Evolutionary conservation across 2,888 invertebrate species (phyloP).

Genomic region (Automeris io): DNA sequence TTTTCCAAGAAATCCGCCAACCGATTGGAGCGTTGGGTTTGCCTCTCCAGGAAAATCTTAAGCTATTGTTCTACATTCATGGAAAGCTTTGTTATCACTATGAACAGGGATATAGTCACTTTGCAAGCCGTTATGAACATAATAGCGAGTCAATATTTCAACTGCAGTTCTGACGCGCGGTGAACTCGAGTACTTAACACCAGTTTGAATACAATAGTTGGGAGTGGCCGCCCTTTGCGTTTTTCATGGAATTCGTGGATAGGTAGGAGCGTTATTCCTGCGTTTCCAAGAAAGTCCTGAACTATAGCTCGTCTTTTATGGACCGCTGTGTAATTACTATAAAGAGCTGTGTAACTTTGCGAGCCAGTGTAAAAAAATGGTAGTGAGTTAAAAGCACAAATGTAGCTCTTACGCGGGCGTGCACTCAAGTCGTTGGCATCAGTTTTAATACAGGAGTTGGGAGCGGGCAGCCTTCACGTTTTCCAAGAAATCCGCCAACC

Average conservation of each 20-base stretch:
- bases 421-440: slow-evolving; percentile 58
- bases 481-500: slow-evolving; percentile 54
- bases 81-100: no score
- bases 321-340: no score
- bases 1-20: slow-evolving; percentile 56
- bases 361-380: no score
- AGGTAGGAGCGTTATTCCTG: slow-evolving; percentile 23
- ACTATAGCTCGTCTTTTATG: no score
- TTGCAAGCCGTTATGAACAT: slow-evolving; percentile 20
- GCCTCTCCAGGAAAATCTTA: slow-evolving; percentile 53
- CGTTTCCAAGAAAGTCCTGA: slow-evolving; percentile 54
- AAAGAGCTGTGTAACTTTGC: no score
- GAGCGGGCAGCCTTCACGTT: slow-evolving; percentile 56
- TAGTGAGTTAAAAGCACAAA: slow-evolving; percentile 33
- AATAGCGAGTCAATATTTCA: slow-evolving; percentile 37
- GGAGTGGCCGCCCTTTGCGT: slow-evolving; percentile 56
- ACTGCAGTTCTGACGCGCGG: slow-evolving; percentile 27
- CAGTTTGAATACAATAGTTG: slow-evolving; percentile 51
- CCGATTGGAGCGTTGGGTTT: slow-evolving; percentile 22
- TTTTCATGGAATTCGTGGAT: slow-evolving; percentile 55
- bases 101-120: no score
- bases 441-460: slow-evolving; percentile 51
- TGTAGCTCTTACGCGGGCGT: slow-evolving; percentile 26
- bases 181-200: slow-evolving; percentile 58
- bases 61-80: no score